Evolutionary conservation across 2,797 vertebrate species (phyloP).

Genomic region (Galago senegalensis): DNA sequence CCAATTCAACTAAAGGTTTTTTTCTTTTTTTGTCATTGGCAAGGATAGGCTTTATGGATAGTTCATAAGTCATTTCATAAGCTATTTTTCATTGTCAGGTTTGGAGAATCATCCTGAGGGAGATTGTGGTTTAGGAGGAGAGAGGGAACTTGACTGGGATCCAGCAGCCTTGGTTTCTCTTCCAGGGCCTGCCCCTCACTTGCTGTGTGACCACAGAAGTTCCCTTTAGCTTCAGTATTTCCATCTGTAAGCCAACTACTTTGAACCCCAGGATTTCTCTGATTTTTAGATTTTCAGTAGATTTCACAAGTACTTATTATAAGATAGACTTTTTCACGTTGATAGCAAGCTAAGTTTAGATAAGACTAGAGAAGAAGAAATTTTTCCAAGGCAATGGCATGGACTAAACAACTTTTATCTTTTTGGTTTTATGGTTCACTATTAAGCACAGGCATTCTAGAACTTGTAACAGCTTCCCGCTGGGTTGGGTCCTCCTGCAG

Average conservation of each 20-base stretch:
- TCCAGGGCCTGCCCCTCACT: background rate
- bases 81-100: slow-evolving; percentile 18
- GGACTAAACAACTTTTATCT: slow-evolving; percentile 86
- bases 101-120: background rate
- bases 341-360: slow-evolving; percentile 74
- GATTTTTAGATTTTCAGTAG: slow-evolving; percentile 55
- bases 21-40: background rate
- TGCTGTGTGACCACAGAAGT: background rate
- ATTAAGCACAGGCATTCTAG: slow-evolving; percentile 86
- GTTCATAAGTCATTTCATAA: slow-evolving; percentile 26
- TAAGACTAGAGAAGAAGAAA: slow-evolving; percentile 60
- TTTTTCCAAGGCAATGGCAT: slow-evolving; percentile 79
- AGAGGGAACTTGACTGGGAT: background rate
- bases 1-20: slow-evolving; percentile 11
- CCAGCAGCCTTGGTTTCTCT: background rate
- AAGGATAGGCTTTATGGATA: background rate
- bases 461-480: slow-evolving; percentile 86
- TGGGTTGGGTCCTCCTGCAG: slow-evolving; percentile 81
- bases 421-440: slow-evolving; percentile 86
- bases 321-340: slow-evolving; percentile 72
- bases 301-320: slow-evolving; percentile 69
- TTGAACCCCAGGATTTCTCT: background rate
- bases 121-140: background rate
- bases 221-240: slow-evolving; percentile 18
- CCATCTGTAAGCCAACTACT: background rate